Percentiles rank a stretch among this genome's conserved stretches.
These are phyloP conservation scores for Delphinus delphis DNA, from an alignment of 2,113 vertebrate species.

Conservation along the genomic window DNA sequence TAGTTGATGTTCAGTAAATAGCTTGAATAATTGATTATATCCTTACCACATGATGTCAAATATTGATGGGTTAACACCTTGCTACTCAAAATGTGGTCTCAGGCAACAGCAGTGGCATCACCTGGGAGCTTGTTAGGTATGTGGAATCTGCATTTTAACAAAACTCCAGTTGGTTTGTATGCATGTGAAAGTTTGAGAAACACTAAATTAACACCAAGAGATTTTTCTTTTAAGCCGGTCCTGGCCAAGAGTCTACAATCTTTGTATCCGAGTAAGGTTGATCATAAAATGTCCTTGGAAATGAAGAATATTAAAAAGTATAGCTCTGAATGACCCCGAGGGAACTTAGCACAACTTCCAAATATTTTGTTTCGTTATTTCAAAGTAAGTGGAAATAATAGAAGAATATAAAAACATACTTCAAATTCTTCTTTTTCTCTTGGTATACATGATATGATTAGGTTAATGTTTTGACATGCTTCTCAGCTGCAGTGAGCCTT, in stretches of 20 bases:
- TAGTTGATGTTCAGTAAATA: background rate
- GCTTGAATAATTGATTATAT: slow-evolving; percentile 1
- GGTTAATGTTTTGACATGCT: background rate
- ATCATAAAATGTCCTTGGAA: background rate
- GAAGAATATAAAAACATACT: background rate
- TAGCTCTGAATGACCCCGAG: background rate
- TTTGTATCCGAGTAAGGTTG: background rate
- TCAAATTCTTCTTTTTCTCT: background rate
- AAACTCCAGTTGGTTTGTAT: background rate
- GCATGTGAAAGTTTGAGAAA: background rate
- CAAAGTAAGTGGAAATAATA: background rate
- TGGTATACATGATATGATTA: background rate
- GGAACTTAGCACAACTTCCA: background rate
- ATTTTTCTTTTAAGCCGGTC: background rate
- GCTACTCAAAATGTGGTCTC: background rate
- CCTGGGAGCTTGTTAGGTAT: background rate
- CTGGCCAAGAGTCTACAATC: background rate
- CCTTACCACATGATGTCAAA: background rate
- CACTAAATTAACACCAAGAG: background rate
- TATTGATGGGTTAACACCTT: background rate
- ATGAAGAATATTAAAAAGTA: background rate
- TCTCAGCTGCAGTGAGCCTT: background rate
- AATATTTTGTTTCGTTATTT: background rate
- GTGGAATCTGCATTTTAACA: background rate
- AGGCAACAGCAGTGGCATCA: background rate